These are phyloP conservation scores for Steromphala cineraria DNA, from an alignment of 2,888 invertebrate species.

Conservation along the genomic window DNA sequence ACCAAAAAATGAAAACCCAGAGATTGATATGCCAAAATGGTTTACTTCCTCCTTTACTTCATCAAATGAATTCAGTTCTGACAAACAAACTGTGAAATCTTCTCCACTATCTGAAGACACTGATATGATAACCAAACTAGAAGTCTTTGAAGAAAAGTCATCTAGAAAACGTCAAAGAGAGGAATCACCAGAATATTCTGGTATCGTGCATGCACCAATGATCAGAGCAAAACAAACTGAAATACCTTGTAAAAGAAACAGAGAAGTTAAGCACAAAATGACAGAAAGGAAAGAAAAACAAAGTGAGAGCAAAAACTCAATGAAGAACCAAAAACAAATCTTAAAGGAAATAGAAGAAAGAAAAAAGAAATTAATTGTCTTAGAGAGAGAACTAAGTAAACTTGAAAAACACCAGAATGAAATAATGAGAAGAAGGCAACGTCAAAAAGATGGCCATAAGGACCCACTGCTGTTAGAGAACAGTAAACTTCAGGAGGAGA, in stretches of 20 bases:
- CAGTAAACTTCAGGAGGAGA: constrained; percentile 67
- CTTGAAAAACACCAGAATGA: constrained; percentile 68
- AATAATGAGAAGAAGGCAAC: constrained; percentile 61
- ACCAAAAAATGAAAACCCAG: background rate
- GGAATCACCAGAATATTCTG: background rate
- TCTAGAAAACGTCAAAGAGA: background rate
- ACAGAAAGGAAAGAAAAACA: background rate
- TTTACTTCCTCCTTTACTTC: background rate
- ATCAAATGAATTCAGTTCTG: background rate
- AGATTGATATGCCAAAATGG: background rate
- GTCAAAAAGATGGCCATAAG: constrained; percentile 66
- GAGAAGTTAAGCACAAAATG: background rate
- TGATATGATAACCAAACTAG: background rate
- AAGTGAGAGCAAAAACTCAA: background rate
- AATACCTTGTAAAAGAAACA: background rate
- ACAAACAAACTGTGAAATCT: background rate
- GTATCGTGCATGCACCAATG: background rate
- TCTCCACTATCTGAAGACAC: background rate
- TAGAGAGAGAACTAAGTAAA: constrained; percentile 60
- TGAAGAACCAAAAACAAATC: constrained; percentile 4
- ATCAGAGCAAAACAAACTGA: background rate
- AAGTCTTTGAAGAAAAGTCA: background rate
- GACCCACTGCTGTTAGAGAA: constrained; percentile 69
- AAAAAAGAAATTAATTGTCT: constrained; percentile 44
- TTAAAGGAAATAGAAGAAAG: constrained; percentile 48